Base-by-base conservation (phyloP, 2,113 vertebrate species). In the Dasypus novemcinctus region DNA sequence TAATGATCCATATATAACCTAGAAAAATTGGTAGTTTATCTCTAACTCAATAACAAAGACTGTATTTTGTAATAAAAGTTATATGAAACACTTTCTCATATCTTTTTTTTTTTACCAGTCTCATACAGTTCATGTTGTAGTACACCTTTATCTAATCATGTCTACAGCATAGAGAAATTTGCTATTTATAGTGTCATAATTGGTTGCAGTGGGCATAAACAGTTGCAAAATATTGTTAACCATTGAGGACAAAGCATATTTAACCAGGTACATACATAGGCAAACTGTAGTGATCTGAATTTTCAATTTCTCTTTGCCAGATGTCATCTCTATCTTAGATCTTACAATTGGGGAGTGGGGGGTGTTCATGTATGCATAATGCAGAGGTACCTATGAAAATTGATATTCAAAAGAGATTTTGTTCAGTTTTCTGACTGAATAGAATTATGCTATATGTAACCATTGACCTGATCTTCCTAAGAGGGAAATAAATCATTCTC, bases 321-420 rank as follows among this genome's bases (percentile, higher is more conserved):
- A 85, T 97, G 75, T 86, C 93, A 33, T 87, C 90, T 54, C 61
- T 80, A n/a, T 90, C 57, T 72, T 85, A 92, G 94, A 97, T 83
- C 21, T 52, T 90, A 54, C 71, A 52, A 93, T 49, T 76, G 96
- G 79, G 63, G 92, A 78, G 5, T 1, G 63, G 29, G 87, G 46
- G 80, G 63, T 8, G 54, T 33, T 52, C 33, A 91, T 89, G 29
- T 46, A 54, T 93, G 57, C 15, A 71, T 96, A 92, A 93, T 92
- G 46, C 41, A 93, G 79, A 78, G 87, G n/a, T 82, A 69, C 29
- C 43, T 85, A 61, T 90, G 91, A 87, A 89, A 17, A 1, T 6
- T 96, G 71, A 96, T 91, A 92, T 84, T 95, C 88, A 80, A 61
- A 96, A 86, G 10, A 84, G 14, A 71, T 78, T 96, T 41, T 95